phyloP scores from a whole-genome alignment of 2,797 vertebrate genomes.

The Microtus californicus region DNA sequence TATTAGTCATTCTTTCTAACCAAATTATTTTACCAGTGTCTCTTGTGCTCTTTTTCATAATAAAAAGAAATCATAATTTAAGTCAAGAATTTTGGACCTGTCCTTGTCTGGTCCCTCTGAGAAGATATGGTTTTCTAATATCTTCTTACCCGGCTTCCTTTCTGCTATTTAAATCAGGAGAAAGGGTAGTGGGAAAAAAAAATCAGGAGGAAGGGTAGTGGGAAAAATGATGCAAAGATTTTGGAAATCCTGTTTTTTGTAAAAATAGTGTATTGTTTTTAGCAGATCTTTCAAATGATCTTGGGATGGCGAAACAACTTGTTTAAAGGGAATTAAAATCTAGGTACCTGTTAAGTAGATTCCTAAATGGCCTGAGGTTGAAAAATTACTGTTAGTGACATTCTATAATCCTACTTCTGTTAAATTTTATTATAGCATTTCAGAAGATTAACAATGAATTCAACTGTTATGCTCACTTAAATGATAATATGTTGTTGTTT shows the following conservation, averaged over 20 bases:
- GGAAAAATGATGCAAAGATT: constrained; percentile 55
- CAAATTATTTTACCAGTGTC: background rate
- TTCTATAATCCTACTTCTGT: constrained; percentile 22
- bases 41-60: constrained; percentile 5
- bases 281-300: constrained; percentile 54
- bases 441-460: background rate
- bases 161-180: constrained; percentile 71
- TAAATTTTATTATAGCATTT: constrained; percentile 19
- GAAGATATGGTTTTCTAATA: constrained; percentile 70
- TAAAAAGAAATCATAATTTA: constrained; percentile 37
- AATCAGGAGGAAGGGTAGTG: constrained; percentile 45
- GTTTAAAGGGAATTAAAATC: constrained; percentile 19
- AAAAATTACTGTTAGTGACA: background rate
- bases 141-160: background rate
- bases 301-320: constrained; percentile 12
- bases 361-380: background rate
- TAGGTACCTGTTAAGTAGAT: constrained; percentile 19
- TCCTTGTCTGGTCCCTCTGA: background rate
- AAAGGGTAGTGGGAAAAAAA: constrained; percentile 1
- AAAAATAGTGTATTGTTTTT: constrained; percentile 45
- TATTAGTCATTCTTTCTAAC: constrained; percentile 10
- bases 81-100: constrained; percentile 41
- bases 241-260: constrained; percentile 61
- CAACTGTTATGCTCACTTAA: background rate
- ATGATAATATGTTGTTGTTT: too few relatives aligned